Percentiles rank a stretch among this genome's conserved stretches.
phyloP scores from a whole-genome alignment of 2,888 invertebrate species.

The Seladonia tumulorum region DNA sequence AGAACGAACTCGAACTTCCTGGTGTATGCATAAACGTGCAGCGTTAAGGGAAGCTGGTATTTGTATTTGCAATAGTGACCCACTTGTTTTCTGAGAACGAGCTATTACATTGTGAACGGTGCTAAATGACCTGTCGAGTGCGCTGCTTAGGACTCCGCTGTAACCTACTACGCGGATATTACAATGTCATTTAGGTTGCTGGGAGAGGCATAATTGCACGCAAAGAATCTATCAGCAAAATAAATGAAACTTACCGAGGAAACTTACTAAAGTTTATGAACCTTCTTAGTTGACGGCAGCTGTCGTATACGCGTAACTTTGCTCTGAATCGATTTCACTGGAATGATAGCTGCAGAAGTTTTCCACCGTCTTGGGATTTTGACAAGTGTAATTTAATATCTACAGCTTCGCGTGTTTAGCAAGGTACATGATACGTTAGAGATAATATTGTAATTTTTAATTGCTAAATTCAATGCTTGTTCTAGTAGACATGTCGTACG shows the following conservation, averaged over 20 bases:
- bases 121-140: neutral
- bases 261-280: neutral
- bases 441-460: too few relatives aligned
- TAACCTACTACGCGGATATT: neutral
- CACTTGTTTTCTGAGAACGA: neutral
- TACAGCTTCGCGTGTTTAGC: too few relatives aligned
- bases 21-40: neutral
- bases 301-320: neutral
- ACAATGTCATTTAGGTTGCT: neutral
- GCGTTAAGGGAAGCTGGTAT: neutral
- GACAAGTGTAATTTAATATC: too few relatives aligned
- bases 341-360: neutral
- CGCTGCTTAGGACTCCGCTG: neutral
- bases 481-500: too few relatives aligned
- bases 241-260: neutral
- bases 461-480: too few relatives aligned
- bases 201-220: neutral
- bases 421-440: too few relatives aligned
- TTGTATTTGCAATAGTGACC: slow-evolving; percentile 10
- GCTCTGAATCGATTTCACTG: neutral
- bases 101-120: neutral
- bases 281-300: neutral
- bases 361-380: neutral
- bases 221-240: neutral
- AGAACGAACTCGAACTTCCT: neutral